Percentiles rank a stretch among this genome's conserved stretches.
These are phyloP conservation scores for Manacus vitellinus DNA, from an alignment of 2,113 vertebrate species.

Conservation along the genomic window DNA sequence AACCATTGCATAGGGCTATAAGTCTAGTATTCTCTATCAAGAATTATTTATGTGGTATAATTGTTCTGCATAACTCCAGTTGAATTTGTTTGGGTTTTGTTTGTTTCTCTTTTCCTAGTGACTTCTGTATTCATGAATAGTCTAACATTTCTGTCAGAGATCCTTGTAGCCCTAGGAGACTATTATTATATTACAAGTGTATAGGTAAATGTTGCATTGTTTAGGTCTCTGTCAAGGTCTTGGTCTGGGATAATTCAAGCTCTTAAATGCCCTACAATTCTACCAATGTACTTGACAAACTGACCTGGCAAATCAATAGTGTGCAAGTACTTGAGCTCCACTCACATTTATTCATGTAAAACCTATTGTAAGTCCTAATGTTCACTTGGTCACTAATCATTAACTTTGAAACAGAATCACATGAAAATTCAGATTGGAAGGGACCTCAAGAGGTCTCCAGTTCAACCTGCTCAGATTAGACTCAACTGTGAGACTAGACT, in stretches of 20 bases:
- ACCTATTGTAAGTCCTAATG: background rate
- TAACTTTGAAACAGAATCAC: background rate
- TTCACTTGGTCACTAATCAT: background rate
- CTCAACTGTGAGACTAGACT: background rate
- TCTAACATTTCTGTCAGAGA: background rate
- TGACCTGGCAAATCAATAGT: background rate
- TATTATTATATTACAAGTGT: background rate
- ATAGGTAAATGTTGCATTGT: background rate
- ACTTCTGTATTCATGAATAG: background rate
- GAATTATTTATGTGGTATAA: background rate
- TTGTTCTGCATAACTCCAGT: background rate
- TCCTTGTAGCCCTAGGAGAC: background rate
- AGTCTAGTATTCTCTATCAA: background rate
- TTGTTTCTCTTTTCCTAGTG: background rate
- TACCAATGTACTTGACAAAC: background rate
- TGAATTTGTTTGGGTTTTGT: background rate
- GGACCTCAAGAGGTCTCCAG: background rate
- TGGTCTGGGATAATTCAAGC: background rate
- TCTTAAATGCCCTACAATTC: background rate
- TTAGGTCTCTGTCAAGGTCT: background rate
- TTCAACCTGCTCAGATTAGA: background rate
- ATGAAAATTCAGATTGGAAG: background rate
- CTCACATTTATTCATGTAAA: background rate
- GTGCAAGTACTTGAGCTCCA: background rate
- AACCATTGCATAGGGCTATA: background rate